Evolutionary conservation across 2,888 invertebrate genomes (phyloP).

Genomic region (Spodoptera littoralis): DNA sequence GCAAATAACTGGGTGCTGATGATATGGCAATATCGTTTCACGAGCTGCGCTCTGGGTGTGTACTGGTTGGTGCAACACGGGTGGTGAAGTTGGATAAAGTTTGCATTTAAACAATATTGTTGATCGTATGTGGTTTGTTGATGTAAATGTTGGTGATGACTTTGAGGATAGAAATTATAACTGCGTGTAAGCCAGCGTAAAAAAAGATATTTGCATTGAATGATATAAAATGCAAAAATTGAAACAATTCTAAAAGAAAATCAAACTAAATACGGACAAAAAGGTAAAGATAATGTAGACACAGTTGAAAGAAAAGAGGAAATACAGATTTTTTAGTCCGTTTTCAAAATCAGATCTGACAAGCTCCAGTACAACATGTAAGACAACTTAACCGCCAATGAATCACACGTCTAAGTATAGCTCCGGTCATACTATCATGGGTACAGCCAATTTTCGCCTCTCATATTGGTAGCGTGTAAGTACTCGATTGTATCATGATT

Average conservation of each 20-base stretch:
- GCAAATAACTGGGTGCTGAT: conserved; percentile 86
- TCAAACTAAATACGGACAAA: background rate
- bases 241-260: background rate
- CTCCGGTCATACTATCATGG: conserved; percentile 73
- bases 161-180: too few species aligned
- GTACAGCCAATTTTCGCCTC: conserved; percentile 82
- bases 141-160: background rate
- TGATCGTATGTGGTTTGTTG: background rate
- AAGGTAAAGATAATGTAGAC: too few species aligned
- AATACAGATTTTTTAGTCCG: too few species aligned
- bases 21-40: conserved; percentile 83
- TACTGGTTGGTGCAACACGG: conserved; percentile 64
- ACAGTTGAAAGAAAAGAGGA: too few species aligned
- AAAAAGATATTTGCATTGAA: too few species aligned
- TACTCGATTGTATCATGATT: conserved; percentile 80
- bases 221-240: background rate
- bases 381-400: conserved; percentile 46
- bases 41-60: conserved; percentile 76
- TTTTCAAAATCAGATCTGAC: background rate
- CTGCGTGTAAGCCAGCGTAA: too few species aligned
- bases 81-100: conserved; percentile 21
- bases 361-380: conserved; percentile 9
- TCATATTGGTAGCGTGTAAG: conserved; percentile 85
- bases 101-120: background rate
- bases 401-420: conserved; percentile 73